Base-by-base conservation (phyloP, 2,797 vertebrate genomes). In the Poeciliopsis gracilis region DNA sequence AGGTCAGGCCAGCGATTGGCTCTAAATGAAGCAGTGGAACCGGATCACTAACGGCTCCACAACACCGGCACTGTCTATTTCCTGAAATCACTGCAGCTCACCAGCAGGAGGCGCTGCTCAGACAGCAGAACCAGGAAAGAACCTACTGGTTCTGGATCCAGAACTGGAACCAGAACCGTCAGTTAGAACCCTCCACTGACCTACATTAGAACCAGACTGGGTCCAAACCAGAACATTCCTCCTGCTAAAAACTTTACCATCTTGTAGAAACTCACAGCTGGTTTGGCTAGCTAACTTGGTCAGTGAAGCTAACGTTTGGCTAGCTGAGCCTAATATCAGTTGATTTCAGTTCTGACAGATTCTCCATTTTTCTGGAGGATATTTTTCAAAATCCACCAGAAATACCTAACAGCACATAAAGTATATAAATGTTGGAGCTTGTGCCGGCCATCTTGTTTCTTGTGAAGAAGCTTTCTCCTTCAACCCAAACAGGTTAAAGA, bases 1-100 rank as follows among this genome's bases (percentile, higher is more conserved):
- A 47, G 53, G 78, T 59, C 76, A 78, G 79, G 75, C 5, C 33
- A 86, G 73, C 70, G 16, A 47, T 76, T 49, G 63, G 78, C 82
- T 2, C 30, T 78, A 55, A 74, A 80, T 36, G 77, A 87, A 77
- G 1, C 3, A 82, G 61, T 6, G 7, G 16, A 63, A 63, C 61
- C 46, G 46, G 16, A 18, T 47, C 46, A 47, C 16, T 47, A 18
- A 47, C 46, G 5, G 46, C 5, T 47, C 46, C 46, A 47, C 46
- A 47, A 47, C 46, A 47, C 16, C 16, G 16, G 46, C 16, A n/a
- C 25, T 1, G 2, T 61, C 13, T 30, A n/a, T 30, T 33, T 61
- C 59, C 59, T 61, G 59, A 33, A 61, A 61, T 8, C 5, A 28
- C 28, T 63, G 61, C 30, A 30, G 57, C 2, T 6, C 12, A 20